Evolutionary conservation across 1,140 invertebrate species (phyloP), one percentile per base, ranked within the genome.

Genomic region (Penaeus japonicus): DNA sequence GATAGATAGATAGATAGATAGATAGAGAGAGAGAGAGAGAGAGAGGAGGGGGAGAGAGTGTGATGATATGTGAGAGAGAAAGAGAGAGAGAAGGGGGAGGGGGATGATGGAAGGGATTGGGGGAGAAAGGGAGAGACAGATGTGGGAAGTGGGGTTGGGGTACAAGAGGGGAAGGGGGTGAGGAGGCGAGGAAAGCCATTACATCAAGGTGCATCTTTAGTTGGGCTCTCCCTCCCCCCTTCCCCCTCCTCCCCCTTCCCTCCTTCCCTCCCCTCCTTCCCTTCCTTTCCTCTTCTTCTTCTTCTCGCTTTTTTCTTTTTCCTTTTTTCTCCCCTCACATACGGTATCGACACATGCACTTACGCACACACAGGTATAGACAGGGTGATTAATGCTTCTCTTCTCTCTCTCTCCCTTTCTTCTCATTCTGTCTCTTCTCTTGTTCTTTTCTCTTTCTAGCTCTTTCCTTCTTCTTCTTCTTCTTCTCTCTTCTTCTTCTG

Each of bases 181-280:
- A 47, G 24, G 75, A 47, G 27, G 4, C 2, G 5, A 4, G 15
- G 30, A 53, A 24, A 32, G 27, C 0, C 15, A 18, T 17, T 24
- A 24, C 62, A 65, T 10, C 15, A 30, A 65, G 53, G 39, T 54
- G 24, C 47, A 47, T n/a, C 53, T 57, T n/a, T 55, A 30, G 4
- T 59, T 24, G 39, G 24, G 39, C 78, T 80, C 78, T 80, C 78
- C 54, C 78, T 80, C 78, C 54, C 78, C 54, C 35, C 54, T 47
- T 80, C 78, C 57, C 53, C 30, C 79, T 57, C 4, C 59, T 55
- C 59, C 47, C 35, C 80, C 35, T 30, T 62, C 80, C 59, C 80
- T 62, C 55, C 59, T 54, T 62, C 80, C 35, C 53, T 57, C 79
- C 57, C 79, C 57, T 55, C 57, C 79, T 57, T 53, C 57, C 53